phyloP scores from a whole-genome alignment of 2,113 vertebrate species.

The Sus scrofa region T2T-Sscrofa CM000830.6:77363001-77363500 shows the following conservation, averaged over 20 bases:
- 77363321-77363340: background rate
- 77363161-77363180: background rate
- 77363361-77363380: background rate
- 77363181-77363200: background rate
- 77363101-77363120: background rate
- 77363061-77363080: background rate
- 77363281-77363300: background rate
- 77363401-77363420: background rate
- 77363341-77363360: background rate
- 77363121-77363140: background rate
- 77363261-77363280: background rate
- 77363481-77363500: too few relatives aligned
- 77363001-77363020: background rate
- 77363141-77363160: background rate
- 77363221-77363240: background rate
- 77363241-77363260: background rate
- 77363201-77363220: background rate
- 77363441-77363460: too few relatives aligned
- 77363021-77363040: background rate
- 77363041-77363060: background rate
- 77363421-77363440: too few relatives aligned
- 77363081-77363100: constrained; percentile 26
- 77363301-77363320: background rate
- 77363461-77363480: too few relatives aligned
- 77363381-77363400: background rate